Percentiles rank a stretch among this genome's conserved stretches.
These are phyloP conservation scores for Rutilus rutilus DNA, from an alignment of 2,113 vertebrate genomes.

Conservation along the genomic window DNA sequence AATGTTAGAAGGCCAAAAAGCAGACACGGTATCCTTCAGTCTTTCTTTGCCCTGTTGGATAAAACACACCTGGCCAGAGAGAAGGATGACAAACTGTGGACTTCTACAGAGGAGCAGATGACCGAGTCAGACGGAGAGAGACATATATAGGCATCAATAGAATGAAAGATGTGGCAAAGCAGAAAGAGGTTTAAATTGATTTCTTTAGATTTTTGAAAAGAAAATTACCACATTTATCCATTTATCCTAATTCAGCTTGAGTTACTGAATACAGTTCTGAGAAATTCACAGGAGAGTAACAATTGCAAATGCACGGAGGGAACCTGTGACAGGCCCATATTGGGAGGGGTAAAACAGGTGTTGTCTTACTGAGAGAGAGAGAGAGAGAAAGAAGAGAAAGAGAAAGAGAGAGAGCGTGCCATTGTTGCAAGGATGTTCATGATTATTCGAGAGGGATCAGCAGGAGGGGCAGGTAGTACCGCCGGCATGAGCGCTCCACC, in stretches of 20 bases:
- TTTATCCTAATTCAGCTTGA: not conserved
- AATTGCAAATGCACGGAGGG: not conserved
- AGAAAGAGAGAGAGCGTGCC: slow-evolving; percentile 54
- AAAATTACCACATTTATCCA: not conserved
- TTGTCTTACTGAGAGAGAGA: slow-evolving; percentile 40
- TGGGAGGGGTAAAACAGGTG: slow-evolving; percentile 48
- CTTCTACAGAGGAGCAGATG: slow-evolving; percentile 6
- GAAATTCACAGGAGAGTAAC: not conserved
- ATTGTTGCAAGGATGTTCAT: slow-evolving; percentile 76
- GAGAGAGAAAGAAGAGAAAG: slow-evolving; percentile 27
- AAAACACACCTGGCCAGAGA: slow-evolving; percentile 50
- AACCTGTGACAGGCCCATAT: not conserved
- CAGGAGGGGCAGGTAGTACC: slow-evolving; percentile 58
- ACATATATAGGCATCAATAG: not conserved
- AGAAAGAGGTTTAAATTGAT: slow-evolving; percentile 35
- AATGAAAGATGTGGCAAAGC: slow-evolving; percentile 19
- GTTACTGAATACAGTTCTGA: not conserved
- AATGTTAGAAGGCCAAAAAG: slow-evolving; percentile 46
- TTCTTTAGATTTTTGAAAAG: not conserved
- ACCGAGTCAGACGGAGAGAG: not conserved
- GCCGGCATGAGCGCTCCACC: slow-evolving; percentile 60
- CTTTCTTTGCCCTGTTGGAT: slow-evolving; percentile 41
- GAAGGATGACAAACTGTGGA: not conserved
- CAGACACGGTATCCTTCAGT: slow-evolving; percentile 45
- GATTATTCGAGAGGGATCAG: slow-evolving; percentile 76